Evolutionary conservation across 2,113 vertebrate genomes (phyloP), one percentile per base, ranked within the genome.

Genomic region (Alouatta palliata): DNA sequence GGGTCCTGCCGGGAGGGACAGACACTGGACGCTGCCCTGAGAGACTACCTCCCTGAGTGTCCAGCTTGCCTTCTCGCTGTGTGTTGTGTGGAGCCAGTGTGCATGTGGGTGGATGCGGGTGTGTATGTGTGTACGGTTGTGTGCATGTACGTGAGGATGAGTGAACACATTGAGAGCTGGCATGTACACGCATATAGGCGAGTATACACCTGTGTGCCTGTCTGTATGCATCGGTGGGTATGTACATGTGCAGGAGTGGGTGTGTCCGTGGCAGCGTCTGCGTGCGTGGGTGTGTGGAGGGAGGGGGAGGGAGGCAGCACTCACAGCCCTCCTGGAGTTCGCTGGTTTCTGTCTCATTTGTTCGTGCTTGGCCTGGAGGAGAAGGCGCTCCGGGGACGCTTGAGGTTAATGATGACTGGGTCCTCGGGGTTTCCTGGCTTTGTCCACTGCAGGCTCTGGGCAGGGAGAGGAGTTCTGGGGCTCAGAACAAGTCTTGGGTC

Each of bases 71-170:
- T 49, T 25, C 76, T 49, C 45, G 6, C 8, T 32, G 25, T 35
- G 32, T 11, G 58, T 30, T 64, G 12, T 6, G 9, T 52, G 32
- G 32, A 35, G 5, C 9, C 20, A 23, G 45, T 8, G 3, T 32
- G 4, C 23, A 5, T 17, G 30, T 40, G 54, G 21, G 21, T 70
- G 61, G 12, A 52, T 5, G 40, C 14, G 12, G 2, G 6, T 11
- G 27, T 12, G 1, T 30, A 20, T 16, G 11, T 30, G 8, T 70
- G 35, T 27, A 2, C 8, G 30, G 40, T 32, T 8, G 2, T 66
- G 3, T 16, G 32, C 2, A 4, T 19, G 47, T 20, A 7, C 27
- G 40, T 5, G 0, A 6, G 5, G 16, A 12, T 43, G 37, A 47
- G 58, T 27, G 14, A 12, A 25, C 21, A 3, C 21, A 9, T 8